Evolutionary conservation across 2,888 invertebrate species (phyloP).

Genomic region (Subacronicta megacephala): DNA sequence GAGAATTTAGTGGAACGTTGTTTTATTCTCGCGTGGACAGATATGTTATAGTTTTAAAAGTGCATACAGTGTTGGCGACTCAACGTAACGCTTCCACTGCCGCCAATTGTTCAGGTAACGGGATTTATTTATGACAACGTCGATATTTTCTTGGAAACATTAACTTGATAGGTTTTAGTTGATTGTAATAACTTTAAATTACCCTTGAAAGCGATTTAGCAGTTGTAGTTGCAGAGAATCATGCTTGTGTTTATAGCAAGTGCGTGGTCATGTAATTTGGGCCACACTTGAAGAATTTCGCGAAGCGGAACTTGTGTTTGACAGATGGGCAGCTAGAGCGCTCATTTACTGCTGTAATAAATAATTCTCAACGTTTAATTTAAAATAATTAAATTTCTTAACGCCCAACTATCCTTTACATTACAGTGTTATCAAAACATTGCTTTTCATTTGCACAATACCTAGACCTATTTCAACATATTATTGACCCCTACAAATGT

Average conservation of each 20-base stretch:
- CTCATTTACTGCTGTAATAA: slow-evolving; percentile 10
- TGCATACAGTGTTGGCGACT: slow-evolving; percentile 61
- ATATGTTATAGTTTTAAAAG: slow-evolving; percentile 75
- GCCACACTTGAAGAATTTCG: slow-evolving; percentile 29
- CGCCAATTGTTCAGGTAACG: slow-evolving; percentile 84
- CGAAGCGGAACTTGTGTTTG: slow-evolving; percentile 48
- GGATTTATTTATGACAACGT: slow-evolving; percentile 87
- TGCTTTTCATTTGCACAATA: slow-evolving; percentile 13
- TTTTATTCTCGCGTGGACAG: slow-evolving; percentile 62
- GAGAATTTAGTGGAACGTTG: slow-evolving; percentile 71
- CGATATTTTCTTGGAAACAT: slow-evolving; percentile 67
- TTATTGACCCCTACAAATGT: no score
- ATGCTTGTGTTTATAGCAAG: slow-evolving; percentile 37
- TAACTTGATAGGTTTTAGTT: slow-evolving; percentile 62
- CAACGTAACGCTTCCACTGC: slow-evolving; percentile 64
- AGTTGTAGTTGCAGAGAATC: slow-evolving; percentile 34
- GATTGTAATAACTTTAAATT: slow-evolving; percentile 54
- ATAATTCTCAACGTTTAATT: slow-evolving; percentile 21
- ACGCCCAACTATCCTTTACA: neutral
- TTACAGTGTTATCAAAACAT: slow-evolving; percentile 7
- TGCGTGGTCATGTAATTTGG: slow-evolving; percentile 29
- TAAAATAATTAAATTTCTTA: neutral
- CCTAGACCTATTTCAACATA: no score
- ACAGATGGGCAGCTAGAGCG: slow-evolving; percentile 15
- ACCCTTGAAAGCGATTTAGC: slow-evolving; percentile 49